Percentiles rank a stretch among this genome's conserved stretches.
Evolutionary conservation across 2,888 invertebrate genomes (phyloP).

Genomic region (Microchrysa polita): DNA sequence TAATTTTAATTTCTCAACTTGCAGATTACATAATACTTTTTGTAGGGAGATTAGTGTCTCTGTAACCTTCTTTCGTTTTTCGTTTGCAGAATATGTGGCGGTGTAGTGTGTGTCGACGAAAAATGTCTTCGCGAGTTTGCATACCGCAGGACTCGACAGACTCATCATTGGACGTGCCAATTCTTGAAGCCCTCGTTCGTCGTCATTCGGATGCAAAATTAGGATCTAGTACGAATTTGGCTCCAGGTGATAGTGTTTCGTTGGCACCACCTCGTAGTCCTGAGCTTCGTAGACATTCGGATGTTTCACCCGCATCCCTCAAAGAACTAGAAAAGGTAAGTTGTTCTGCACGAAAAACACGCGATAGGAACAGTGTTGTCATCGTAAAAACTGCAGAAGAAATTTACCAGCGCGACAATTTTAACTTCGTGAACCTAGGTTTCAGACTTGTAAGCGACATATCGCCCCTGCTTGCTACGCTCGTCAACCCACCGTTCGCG

Average conservation of each 20-base stretch:
- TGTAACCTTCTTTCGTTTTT: no score
- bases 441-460: no score
- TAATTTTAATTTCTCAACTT: no score
- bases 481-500: no score
- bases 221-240: slow-evolving; percentile 68
- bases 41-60: no score
- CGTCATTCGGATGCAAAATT: slow-evolving; percentile 82
- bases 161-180: slow-evolving; percentile 81
- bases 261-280: slow-evolving; percentile 87
- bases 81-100: slow-evolving; percentile 77
- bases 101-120: slow-evolving; percentile 88
- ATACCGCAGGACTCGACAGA: slow-evolving; percentile 87
- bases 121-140: slow-evolving; percentile 79
- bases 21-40: no score
- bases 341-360: slow-evolving; percentile 1
- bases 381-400: no score
- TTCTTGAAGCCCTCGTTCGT: slow-evolving; percentile 80
- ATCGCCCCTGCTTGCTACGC: no score
- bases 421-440: no score
- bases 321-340: slow-evolving; percentile 89
- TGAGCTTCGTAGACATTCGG: slow-evolving; percentile 83
- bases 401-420: no score
- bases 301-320: slow-evolving; percentile 86
- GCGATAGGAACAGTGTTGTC: slow-evolving; percentile 7
- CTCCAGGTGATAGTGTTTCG: slow-evolving; percentile 68